Evolutionary conservation across 2,888 invertebrate genomes (phyloP), one percentile per base, ranked within the genome.

Genomic region (Rhimphoctona megacephalus): DNA sequence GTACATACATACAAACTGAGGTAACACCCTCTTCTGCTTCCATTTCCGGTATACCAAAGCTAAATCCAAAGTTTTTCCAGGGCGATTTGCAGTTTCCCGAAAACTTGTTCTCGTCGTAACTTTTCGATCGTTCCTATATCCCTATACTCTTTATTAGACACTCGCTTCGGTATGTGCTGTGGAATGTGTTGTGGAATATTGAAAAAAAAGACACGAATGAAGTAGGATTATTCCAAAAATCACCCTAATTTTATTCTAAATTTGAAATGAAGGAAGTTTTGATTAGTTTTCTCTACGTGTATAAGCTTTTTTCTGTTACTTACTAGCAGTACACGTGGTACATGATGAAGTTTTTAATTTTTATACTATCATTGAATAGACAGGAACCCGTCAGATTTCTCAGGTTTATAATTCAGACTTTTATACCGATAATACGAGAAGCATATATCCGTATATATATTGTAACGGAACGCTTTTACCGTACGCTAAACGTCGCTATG

Each of bases 61-160:
- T 43, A 54, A 49, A 33, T 54, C 43, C 67, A 61, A 83, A 79
- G 57, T 79, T 83, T 78, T 74, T 61, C 46, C 52, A 17, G 30
- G 79, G 46, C 73, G 57, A 73, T 79, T 67, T 69, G 57, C 73
- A 67, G 67, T 79, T 79, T 22, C 46, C 73, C 49, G 19, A 49
- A 74, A 79, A 83, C 79, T 81, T 49, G 66, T 79, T 73, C 66
- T 11, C 25, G 49, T 57, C 67, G 14, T 83, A 79, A 79, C 73
- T 73, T 79, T 79, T 67, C 36, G 33, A 30, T 67, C 57, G 49
- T 61, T 46, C 46, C 52, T 52, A 25, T 30, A 17, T 30, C 61
- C 30, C 77, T 33, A 22, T 74, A 69, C 25, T 61, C 57, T 72
- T 74, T 74, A 78, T 72, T 19, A 83, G 66, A 11, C 64, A 14